Conservation (phyloP, 2,888 invertebrate genomes). For the Brenthis daphne region DNA sequence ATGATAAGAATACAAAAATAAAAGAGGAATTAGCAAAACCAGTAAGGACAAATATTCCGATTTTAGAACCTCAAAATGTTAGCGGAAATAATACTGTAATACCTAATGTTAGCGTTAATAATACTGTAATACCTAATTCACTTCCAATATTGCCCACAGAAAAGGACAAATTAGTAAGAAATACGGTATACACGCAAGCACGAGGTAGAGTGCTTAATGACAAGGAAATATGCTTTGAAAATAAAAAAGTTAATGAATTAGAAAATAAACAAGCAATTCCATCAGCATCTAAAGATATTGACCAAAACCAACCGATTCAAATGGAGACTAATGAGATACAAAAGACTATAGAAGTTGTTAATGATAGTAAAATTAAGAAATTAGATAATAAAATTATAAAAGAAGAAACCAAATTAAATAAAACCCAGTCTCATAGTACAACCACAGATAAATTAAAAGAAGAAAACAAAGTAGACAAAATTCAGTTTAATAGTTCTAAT, state of each 20-base stretch:
- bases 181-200: slow-evolving; percentile 72
- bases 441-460: slow-evolving; percentile 41
- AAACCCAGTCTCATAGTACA: slow-evolving; percentile 36
- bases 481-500: slow-evolving; percentile 35
- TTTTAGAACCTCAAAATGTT: slow-evolving; percentile 33
- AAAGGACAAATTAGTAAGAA: slow-evolving; percentile 65
- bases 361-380: slow-evolving; percentile 4
- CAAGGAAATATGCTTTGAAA: slow-evolving; percentile 44
- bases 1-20: slow-evolving; percentile 38
- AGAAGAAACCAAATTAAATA: slow-evolving; percentile 27
- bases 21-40: slow-evolving; percentile 41
- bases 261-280: slow-evolving; percentile 30
- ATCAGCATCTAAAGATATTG: slow-evolving; percentile 27
- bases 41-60: slow-evolving; percentile 22
- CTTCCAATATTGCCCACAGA: slow-evolving; percentile 40
- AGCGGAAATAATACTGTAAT: slow-evolving; percentile 24
- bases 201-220: slow-evolving; percentile 63
- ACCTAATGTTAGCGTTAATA: slow-evolving; percentile 1
- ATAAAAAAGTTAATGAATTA: slow-evolving; percentile 32
- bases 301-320: slow-evolving; percentile 1
- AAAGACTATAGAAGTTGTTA: not conserved
- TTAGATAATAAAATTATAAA: slow-evolving; percentile 1
- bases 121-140: slow-evolving; percentile 3
- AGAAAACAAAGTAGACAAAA: slow-evolving; percentile 44
- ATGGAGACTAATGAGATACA: not conserved